Evolutionary conservation across 2,797 vertebrate genomes (phyloP).

Genomic region (Enteromius treurensis): DNA sequence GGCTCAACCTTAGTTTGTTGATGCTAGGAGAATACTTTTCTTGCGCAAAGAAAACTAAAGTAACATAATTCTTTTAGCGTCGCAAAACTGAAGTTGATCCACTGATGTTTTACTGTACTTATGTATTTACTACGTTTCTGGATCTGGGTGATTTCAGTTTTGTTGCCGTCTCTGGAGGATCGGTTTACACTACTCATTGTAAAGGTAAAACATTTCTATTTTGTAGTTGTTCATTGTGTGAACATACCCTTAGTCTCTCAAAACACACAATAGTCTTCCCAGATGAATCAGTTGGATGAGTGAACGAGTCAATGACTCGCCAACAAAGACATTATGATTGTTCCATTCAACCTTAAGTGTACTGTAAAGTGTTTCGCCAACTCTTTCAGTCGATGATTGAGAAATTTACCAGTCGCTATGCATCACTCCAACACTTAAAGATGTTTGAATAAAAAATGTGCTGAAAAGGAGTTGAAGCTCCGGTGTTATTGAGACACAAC

Average conservation of each 20-base stretch:
- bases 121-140: no score
- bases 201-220: neutral
- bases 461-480: neutral
- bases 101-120: no score
- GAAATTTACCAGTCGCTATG: neutral
- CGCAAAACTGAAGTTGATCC: no score
- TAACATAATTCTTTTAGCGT: no score
- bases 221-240: neutral
- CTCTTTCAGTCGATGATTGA: neutral
- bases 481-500: neutral
- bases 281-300: neutral
- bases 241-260: neutral
- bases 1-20: no score
- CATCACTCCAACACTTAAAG: neutral
- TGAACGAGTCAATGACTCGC: neutral
- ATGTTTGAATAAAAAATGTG: neutral
- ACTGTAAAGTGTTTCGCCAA: neutral
- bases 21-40: no score
- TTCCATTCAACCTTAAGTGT: neutral
- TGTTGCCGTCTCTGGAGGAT: no score
- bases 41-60: no score
- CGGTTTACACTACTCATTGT: no score
- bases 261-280: neutral
- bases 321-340: neutral
- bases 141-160: no score